Conservation (phyloP, 2,797 vertebrate genomes). For the Darevskia nairensis region DNA sequence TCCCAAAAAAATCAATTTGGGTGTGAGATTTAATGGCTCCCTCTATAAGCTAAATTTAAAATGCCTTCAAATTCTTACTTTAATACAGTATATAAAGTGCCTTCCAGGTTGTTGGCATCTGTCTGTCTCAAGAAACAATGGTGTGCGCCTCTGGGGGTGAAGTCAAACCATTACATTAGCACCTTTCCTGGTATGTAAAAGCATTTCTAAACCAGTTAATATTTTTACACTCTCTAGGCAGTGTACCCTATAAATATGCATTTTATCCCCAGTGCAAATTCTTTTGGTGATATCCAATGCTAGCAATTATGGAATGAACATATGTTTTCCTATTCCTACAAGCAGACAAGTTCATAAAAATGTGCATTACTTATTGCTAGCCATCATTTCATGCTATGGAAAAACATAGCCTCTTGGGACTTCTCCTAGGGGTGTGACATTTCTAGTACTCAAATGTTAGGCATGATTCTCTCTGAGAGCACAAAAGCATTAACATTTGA, state of each 20-base stretch:
- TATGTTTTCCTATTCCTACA: not conserved
- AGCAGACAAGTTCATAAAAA: not conserved
- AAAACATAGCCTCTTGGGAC: not conserved
- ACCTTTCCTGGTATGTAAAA: too few species aligned
- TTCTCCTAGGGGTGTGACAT: not conserved
- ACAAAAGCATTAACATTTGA: not conserved
- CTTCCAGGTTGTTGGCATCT: not conserved
- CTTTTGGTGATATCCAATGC: not conserved
- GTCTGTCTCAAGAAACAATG: too few species aligned
- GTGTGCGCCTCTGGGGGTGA: too few species aligned
- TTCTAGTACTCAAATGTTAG: not conserved
- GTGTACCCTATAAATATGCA: too few species aligned
- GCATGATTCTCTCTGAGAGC: not conserved
- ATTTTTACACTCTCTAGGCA: too few species aligned
- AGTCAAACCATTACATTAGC: too few species aligned
- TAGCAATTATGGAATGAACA: not conserved
- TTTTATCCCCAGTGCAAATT: not conserved
- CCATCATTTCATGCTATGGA: not conserved
- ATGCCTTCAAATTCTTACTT: not conserved
- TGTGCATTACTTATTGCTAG: not conserved
- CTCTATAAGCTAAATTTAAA: conserved; percentile 52
- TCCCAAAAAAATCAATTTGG: not conserved
- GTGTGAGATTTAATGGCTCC: conserved; percentile 28
- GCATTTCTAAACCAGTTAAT: too few species aligned
- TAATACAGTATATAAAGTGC: not conserved